Evolutionary conservation across 2,888 invertebrate species (phyloP).

Genomic region (Eristalinus aeneus): DNA sequence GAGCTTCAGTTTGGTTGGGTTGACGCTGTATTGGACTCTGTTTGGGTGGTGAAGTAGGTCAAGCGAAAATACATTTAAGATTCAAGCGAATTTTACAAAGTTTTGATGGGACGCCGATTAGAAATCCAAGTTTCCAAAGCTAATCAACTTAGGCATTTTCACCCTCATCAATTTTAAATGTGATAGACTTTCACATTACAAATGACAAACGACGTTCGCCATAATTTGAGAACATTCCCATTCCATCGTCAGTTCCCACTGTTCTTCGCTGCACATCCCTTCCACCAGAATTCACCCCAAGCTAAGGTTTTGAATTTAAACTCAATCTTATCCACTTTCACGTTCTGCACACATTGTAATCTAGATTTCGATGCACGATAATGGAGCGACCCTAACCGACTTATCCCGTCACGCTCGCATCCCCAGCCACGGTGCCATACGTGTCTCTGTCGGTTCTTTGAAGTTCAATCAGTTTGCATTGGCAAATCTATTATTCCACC

Average conservation of each 20-base stretch:
- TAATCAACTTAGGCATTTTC: too few relatives aligned
- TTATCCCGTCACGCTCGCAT: not conserved
- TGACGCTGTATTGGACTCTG: too few relatives aligned
- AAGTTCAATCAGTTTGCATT: conserved; percentile 48
- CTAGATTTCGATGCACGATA: conserved; percentile 9
- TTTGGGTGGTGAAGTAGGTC: too few relatives aligned
- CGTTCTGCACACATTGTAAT: conserved; percentile 16
- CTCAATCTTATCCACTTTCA: conserved; percentile 2
- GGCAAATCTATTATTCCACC: conserved; percentile 37
- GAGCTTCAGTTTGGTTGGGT: too few relatives aligned
- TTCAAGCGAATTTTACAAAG: too few relatives aligned
- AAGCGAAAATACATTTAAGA: too few relatives aligned
- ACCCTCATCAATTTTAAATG: too few relatives aligned
- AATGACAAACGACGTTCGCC: not conserved
- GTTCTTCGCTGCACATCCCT: not conserved
- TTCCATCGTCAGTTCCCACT: not conserved
- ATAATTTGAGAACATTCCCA: not conserved
- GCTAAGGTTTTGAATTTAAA: conserved; percentile 6
- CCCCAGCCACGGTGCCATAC: not conserved
- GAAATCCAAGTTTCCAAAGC: too few relatives aligned
- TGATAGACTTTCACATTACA: too few relatives aligned
- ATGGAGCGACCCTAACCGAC: not conserved
- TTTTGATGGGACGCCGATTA: too few relatives aligned
- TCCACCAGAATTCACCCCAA: not conserved
- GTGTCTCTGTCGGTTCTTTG: conserved; percentile 4